Evolutionary conservation across 2,113 vertebrate genomes (phyloP).

Genomic region (Cyanocitta stelleri): DNA sequence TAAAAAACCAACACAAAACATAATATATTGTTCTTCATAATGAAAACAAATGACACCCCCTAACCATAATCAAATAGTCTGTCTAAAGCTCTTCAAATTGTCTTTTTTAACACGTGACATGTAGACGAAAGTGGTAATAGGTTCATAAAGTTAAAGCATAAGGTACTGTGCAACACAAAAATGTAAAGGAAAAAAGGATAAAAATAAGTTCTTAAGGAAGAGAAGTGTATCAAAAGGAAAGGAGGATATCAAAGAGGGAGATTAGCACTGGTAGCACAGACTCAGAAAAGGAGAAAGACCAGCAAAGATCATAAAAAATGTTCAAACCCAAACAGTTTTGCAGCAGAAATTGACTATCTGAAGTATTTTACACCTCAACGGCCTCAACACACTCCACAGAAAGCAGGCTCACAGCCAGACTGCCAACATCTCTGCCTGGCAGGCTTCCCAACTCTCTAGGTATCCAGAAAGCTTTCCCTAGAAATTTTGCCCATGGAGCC

Average conservation of each 20-base stretch:
- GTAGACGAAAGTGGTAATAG: background rate
- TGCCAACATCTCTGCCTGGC: background rate
- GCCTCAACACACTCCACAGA: background rate
- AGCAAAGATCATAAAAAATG: background rate
- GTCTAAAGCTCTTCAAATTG: background rate
- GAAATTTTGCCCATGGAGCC: background rate
- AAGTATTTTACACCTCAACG: background rate
- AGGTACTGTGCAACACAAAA: background rate
- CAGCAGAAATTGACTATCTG: background rate
- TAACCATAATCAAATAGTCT: background rate
- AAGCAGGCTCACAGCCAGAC: background rate
- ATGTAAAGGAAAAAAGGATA: background rate
- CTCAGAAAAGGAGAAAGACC: background rate
- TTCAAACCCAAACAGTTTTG: background rate
- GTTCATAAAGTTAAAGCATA: background rate
- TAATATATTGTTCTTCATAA: background rate
- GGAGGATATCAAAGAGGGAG: background rate
- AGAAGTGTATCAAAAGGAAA: background rate
- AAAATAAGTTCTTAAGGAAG: background rate
- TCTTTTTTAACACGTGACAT: background rate
- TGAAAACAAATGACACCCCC: background rate
- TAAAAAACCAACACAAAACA: background rate
- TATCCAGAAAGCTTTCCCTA: background rate
- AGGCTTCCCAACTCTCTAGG: background rate
- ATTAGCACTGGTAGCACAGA: background rate